Percentiles rank a stretch among this genome's conserved stretches.
Conservation (phyloP, 2,797 vertebrate genomes). For the Neomorphus geoffroyi region DNA sequence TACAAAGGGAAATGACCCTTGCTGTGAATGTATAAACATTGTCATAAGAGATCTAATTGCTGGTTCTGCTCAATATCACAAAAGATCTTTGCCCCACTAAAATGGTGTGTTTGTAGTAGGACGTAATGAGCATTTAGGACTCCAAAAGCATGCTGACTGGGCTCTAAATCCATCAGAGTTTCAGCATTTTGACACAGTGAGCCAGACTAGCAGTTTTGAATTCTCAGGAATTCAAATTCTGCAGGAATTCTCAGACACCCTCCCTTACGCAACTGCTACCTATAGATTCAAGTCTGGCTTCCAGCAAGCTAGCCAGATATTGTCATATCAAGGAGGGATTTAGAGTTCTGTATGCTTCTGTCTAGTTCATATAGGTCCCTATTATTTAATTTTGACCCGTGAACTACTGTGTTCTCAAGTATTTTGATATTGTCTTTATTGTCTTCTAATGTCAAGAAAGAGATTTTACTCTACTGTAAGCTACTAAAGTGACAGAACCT, state of each 20-base stretch:
- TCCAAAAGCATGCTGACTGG: neutral
- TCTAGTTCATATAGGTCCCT: neutral
- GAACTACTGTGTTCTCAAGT: neutral
- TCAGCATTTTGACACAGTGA: neutral
- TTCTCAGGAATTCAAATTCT: too few species aligned
- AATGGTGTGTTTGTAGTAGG: neutral
- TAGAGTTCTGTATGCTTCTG: neutral
- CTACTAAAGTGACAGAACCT: too few species aligned
- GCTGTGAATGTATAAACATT: constrained; percentile 39
- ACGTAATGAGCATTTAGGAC: neutral
- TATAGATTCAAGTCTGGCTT: neutral
- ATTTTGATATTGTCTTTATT: neutral
- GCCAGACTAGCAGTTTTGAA: neutral
- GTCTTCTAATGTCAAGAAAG: neutral
- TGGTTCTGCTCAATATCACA: constrained; percentile 30
- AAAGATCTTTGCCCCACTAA: neutral
- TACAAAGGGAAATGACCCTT: neutral
- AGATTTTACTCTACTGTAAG: neutral
- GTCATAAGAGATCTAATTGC: constrained; percentile 6
- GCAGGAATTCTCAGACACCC: neutral
- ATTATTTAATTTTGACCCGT: neutral
- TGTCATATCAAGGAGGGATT: neutral
- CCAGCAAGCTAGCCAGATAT: neutral
- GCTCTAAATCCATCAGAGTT: neutral
- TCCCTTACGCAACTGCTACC: neutral